These are phyloP conservation scores for Megalonaias nervosa DNA, from an alignment of 1,140 invertebrate species.

Conservation along the genomic window DNA sequence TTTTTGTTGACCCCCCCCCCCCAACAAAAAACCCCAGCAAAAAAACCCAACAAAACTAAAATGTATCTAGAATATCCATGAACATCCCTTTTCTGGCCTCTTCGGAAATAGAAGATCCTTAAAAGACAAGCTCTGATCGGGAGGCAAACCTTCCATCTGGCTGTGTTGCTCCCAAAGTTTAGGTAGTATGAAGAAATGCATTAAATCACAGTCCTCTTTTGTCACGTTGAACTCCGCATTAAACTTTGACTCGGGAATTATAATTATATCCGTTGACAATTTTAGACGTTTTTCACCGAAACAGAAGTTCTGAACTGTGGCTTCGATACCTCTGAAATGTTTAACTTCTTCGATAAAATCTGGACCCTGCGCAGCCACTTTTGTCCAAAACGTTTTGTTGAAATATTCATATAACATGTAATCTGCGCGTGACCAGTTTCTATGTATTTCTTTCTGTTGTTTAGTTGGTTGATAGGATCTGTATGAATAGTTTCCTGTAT, in stretches of 20 bases:
- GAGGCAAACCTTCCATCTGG: constrained; percentile 7
- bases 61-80: no score
- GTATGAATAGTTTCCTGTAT: constrained; percentile 45
- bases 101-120: no score
- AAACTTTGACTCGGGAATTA: constrained; percentile 42
- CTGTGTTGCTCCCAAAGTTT: constrained; percentile 15
- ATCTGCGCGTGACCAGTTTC: constrained; percentile 55
- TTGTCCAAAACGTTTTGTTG: constrained; percentile 62
- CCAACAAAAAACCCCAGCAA: no score
- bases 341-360: constrained; percentile 56
- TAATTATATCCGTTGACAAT: constrained; percentile 21
- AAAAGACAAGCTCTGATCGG: not conserved
- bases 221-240: constrained; percentile 44
- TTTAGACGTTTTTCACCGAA: constrained; percentile 17
- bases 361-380: constrained; percentile 43
- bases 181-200: constrained; percentile 36
- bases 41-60: no score
- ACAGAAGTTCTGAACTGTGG: constrained; percentile 47
- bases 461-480: constrained; percentile 6
- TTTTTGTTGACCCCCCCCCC: no score
- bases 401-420: constrained; percentile 62
- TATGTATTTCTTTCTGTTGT: constrained; percentile 36
- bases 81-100: no score
- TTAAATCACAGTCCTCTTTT: constrained; percentile 48
- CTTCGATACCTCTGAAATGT: constrained; percentile 46